Conservation (phyloP, 2,797 vertebrate species). For the Coregonus suidteri region DNA sequence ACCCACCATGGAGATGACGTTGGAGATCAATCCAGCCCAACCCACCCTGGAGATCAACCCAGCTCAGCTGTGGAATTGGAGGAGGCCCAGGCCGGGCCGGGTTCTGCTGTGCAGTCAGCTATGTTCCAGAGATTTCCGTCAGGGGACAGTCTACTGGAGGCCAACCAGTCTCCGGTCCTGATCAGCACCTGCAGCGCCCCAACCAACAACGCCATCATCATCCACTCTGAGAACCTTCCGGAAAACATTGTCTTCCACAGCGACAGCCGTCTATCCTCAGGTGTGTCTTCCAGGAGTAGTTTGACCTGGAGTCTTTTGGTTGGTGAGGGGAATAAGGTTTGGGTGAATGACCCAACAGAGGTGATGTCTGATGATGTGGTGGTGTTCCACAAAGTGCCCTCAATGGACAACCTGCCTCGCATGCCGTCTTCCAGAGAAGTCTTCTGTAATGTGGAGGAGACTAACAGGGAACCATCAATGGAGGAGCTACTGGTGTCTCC, state of each 20-base stretch:
- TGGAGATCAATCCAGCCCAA: neutral
- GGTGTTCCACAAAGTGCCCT: slow-evolving; percentile 23
- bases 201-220: slow-evolving; percentile 6
- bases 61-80: neutral
- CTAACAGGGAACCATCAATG: too few species aligned
- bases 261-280: neutral
- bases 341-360: neutral
- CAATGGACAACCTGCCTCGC: slow-evolving; percentile 5
- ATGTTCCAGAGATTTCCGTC: slow-evolving; percentile 18
- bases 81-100: neutral
- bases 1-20: neutral
- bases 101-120: slow-evolving; percentile 16
- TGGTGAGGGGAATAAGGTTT: neutral
- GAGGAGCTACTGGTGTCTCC: neutral
- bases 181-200: slow-evolving; percentile 12
- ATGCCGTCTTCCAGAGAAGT: neutral
- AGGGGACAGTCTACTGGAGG: neutral
- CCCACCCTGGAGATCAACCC: neutral
- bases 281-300: neutral
- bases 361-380: neutral
- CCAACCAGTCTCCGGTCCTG: neutral
- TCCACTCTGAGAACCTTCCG: slow-evolving; percentile 21
- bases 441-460: neutral
- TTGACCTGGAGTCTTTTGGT: neutral
- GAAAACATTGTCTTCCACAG: slow-evolving; percentile 16